A percentile compares a stretch with the other conserved stretches of the same genome.
Conservation (phyloP, 2,113 vertebrate genomes). For the Dasyprocta punctata region DNA sequence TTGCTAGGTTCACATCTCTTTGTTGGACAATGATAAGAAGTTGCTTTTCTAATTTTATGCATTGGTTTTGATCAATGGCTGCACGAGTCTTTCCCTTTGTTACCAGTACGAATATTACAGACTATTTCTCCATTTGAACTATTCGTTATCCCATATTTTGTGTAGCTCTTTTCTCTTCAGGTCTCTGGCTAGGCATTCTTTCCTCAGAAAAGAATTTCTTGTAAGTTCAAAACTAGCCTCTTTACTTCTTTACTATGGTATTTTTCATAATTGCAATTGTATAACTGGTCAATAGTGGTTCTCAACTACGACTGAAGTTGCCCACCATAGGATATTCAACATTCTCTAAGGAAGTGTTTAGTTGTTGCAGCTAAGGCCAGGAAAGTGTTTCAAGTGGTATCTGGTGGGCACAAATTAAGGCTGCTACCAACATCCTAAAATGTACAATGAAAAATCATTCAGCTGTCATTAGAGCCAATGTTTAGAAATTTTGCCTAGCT, state of each 20-base stretch:
- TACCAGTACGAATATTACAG: background rate
- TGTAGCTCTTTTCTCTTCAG: background rate
- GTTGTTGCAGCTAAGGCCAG: background rate
- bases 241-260: background rate
- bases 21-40: background rate
- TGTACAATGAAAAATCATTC: background rate
- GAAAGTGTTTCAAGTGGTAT: background rate
- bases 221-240: background rate
- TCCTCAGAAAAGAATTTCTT: background rate
- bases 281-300: background rate
- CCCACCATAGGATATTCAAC: background rate
- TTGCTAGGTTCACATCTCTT: background rate
- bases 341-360: background rate
- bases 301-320: background rate
- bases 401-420: background rate
- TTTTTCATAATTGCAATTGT: background rate
- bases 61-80: background rate
- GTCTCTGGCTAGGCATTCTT: background rate
- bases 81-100: background rate
- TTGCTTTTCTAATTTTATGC: background rate
- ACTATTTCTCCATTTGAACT: background rate
- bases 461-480: background rate
- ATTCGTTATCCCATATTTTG: background rate
- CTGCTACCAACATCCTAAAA: background rate
- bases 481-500: constrained; percentile 1